Percentiles rank a stretch among this genome's conserved stretches.
Conservation (phyloP, 2,888 invertebrate species). For the Tetrapedia diversipes region DNA sequence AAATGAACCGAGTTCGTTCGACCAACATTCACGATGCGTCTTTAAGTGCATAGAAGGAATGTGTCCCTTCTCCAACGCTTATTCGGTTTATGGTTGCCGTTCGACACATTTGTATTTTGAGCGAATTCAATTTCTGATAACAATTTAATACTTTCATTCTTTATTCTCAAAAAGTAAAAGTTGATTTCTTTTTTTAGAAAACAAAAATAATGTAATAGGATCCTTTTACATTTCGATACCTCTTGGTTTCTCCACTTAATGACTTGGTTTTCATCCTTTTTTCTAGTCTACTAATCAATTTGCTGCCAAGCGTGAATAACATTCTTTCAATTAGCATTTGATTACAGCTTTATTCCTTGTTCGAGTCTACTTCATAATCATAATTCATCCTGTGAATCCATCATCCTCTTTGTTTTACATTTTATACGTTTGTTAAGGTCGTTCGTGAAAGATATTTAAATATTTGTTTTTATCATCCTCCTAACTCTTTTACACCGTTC, state of each 20-base stretch:
- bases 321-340: neutral
- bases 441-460: neutral
- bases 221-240: neutral
- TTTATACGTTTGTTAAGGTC: neutral
- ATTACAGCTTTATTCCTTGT: neutral
- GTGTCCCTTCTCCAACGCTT: constrained; percentile 41
- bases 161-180: no score
- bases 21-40: constrained; percentile 29
- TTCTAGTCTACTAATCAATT: neutral
- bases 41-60: constrained; percentile 49
- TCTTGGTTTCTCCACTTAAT: neutral
- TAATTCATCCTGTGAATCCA: neutral
- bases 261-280: neutral
- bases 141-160: neutral
- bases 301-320: neutral
- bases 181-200: neutral
- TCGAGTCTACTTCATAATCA: neutral
- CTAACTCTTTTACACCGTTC: no score
- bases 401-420: no score
- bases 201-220: neutral
- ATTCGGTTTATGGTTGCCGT: constrained; percentile 36
- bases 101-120: constrained; percentile 13
- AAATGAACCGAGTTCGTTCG: constrained; percentile 36
- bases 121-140: neutral
- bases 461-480: no score